These are phyloP conservation scores for Nemotelus pantherinus DNA, from an alignment of 2,888 invertebrate species.

Conservation along the genomic window DNA sequence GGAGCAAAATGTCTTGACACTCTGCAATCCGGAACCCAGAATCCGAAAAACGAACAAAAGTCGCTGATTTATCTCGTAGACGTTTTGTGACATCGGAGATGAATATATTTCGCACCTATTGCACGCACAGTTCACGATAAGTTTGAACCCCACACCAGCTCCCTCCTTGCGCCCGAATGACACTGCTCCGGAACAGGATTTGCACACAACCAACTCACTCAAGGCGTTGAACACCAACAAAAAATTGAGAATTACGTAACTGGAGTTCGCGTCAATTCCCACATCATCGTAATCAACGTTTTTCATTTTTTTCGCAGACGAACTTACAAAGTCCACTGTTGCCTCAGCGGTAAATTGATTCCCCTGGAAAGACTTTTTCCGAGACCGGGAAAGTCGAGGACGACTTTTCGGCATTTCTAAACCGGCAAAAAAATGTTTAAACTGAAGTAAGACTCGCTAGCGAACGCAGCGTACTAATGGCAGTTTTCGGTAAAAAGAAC, in stretches of 20 bases:
- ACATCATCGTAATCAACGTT: conserved; percentile 6
- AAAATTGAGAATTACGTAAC: conserved; percentile 2
- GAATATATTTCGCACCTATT: not conserved
- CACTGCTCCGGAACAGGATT: conserved; percentile 2
- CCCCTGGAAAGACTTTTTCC: not conserved
- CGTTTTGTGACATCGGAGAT: not conserved
- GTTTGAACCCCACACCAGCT: conserved; percentile 13
- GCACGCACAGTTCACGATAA: conserved; percentile 6
- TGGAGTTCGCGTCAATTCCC: conserved; percentile 2
- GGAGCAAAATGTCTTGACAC: conserved; percentile 13
- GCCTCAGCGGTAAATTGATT: not conserved
- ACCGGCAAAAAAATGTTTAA: conserved; percentile 3
- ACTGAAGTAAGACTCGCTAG: too few species aligned
- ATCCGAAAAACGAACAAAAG: not conserved
- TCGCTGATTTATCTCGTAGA: not conserved
- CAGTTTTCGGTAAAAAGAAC: too few species aligned
- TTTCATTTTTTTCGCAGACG: conserved; percentile 9
- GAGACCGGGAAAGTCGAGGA: conserved; percentile 4
- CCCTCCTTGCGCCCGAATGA: conserved; percentile 2
- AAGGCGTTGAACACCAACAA: conserved; percentile 10
- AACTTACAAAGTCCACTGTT: not conserved
- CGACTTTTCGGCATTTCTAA: not conserved
- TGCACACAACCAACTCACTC: conserved; percentile 22
- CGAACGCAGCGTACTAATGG: too few species aligned
- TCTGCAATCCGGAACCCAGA: not conserved